A percentile compares a stretch with the other conserved stretches of the same genome.
phyloP scores from a whole-genome alignment of 2,888 invertebrate genomes.

The Argyresthia goedartella region DNA sequence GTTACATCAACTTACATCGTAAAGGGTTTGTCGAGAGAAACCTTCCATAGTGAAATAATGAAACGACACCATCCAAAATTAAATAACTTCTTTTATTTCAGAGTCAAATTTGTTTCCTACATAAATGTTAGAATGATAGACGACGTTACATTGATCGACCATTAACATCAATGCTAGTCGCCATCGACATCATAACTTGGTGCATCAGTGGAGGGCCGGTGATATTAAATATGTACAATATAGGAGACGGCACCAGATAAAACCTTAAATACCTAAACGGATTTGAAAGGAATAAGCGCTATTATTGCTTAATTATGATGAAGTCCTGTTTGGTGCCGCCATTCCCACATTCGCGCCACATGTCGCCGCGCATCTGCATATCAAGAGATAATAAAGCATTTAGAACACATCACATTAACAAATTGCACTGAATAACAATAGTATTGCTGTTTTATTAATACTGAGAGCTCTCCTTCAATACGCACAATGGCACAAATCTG shows the following conservation, averaged over 20 bases:
- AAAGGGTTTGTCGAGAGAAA: no score
- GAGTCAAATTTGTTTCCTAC: conserved; percentile 70
- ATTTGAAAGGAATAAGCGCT: no score
- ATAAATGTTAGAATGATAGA: conserved; percentile 67
- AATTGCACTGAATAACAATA: no score
- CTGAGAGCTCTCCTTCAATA: background rate
- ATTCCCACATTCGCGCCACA: no score
- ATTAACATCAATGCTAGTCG: conserved; percentile 57
- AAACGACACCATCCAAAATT: conserved; percentile 65
- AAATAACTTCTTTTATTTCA: conserved; percentile 71
- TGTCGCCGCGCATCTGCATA: no score
- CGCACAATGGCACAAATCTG: background rate
- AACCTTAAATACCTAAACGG: background rate
- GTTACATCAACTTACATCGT: no score
- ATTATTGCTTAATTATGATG: no score
- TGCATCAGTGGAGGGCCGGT: conserved; percentile 47
- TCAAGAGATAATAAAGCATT: no score
- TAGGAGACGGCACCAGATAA: conserved; percentile 20
- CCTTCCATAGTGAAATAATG: no score
- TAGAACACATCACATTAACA: no score
- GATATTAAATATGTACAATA: conserved; percentile 20
- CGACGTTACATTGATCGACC: conserved; percentile 64
- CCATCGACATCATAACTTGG: conserved; percentile 37
- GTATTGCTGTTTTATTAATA: no score
- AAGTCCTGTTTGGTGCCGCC: no score